Percentiles rank a stretch among this genome's conserved stretches.
Conservation (phyloP, 2,888 invertebrate species). For the Antheraea assamensis region DNA sequence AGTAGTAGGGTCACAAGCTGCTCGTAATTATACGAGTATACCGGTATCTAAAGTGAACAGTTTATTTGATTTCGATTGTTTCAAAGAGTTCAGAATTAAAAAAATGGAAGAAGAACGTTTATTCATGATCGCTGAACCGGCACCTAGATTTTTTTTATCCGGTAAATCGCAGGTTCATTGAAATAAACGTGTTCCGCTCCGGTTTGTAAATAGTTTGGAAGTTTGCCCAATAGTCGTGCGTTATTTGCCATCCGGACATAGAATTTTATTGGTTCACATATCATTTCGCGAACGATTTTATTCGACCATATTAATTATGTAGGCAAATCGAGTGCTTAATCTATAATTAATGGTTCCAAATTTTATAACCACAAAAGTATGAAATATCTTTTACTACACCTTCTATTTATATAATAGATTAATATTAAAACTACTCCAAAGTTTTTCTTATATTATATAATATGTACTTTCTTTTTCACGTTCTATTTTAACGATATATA, state of each 20-base stretch:
- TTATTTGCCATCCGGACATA: constrained; percentile 17
- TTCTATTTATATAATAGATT: no score
- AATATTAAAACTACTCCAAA: no score
- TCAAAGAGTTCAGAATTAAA: not conserved
- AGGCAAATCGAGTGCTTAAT: not conserved
- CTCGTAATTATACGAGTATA: not conserved
- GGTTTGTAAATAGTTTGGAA: constrained; percentile 20
- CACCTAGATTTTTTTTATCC: not conserved
- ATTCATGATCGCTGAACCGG: not conserved
- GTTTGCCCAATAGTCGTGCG: constrained; percentile 20
- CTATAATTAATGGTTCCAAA: not conserved
- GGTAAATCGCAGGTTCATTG: constrained; percentile 21
- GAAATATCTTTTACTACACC: not conserved
- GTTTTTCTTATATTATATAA: no score
- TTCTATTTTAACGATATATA: no score
- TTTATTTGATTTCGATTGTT: not conserved
- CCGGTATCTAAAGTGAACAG: not conserved
- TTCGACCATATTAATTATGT: not conserved
- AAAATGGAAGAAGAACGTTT: not conserved
- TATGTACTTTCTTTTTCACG: no score
- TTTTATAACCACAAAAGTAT: not conserved
- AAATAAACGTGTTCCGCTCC: constrained; percentile 19
- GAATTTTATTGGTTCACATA: constrained; percentile 15
- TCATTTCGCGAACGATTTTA: constrained; percentile 4
- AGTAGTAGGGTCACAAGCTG: not conserved